phyloP scores from a whole-genome alignment of 2,888 invertebrate genomes.

The Neoitamus cyanurus region DNA sequence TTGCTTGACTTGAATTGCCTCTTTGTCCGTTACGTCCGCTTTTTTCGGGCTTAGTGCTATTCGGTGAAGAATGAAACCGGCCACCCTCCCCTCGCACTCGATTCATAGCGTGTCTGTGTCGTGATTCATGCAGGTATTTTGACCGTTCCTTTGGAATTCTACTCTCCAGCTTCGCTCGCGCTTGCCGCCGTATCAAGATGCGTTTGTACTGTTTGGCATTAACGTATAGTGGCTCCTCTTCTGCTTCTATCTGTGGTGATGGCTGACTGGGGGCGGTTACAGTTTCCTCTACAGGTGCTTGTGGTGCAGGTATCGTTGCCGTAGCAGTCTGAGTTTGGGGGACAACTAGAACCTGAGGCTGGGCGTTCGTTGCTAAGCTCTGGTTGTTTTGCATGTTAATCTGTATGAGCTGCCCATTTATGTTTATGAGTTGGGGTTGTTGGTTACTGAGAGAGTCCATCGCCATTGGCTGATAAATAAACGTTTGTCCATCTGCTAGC shows the following conservation, averaged over 20 bases:
- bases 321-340: conserved; percentile 57
- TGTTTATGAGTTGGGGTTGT: conserved; percentile 72
- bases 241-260: conserved; percentile 65
- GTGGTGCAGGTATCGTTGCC: conserved; percentile 56
- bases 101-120: conserved; percentile 98
- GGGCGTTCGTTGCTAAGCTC: conserved; percentile 52
- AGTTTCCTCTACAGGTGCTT: conserved; percentile 5
- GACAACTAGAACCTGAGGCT: conserved; percentile 56
- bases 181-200: conserved; percentile 93
- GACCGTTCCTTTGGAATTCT: conserved; percentile 97
- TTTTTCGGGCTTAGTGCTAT: conserved; percentile 54
- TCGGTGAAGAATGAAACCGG: conserved; percentile 86
- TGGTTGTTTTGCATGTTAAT: conserved; percentile 59
- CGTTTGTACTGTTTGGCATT: conserved; percentile 98
- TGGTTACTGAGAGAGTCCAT: conserved; percentile 67
- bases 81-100: conserved; percentile 96
- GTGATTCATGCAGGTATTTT: conserved; percentile 98
- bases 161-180: conserved; percentile 93
- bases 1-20: conserved; percentile 34
- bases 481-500: conserved; percentile 92
- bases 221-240: conserved; percentile 97
- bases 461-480: conserved; percentile 81
- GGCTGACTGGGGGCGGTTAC: conserved; percentile 10
- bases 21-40: conserved; percentile 36
- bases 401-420: conserved; percentile 66